These are phyloP conservation scores for Furcula furcula DNA, from an alignment of 2,888 invertebrate species.

Conservation along the genomic window DNA sequence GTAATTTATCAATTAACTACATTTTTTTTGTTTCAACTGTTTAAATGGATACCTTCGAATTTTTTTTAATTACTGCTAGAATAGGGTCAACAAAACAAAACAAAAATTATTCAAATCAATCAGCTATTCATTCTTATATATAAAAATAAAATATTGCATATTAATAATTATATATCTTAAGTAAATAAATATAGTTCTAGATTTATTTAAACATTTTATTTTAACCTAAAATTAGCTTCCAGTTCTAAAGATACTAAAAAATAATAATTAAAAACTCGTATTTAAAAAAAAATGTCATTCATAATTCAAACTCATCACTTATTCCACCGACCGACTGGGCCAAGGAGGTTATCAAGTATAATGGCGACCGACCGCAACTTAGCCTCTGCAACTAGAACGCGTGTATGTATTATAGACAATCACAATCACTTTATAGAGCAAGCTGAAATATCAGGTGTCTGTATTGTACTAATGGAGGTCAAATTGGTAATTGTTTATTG, in stretches of 20 bases:
- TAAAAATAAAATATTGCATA: no score
- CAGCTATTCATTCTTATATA: no score
- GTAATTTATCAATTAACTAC: no score
- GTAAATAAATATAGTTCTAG: no score
- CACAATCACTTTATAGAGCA: slow-evolving; percentile 1
- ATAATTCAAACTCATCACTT: not conserved
- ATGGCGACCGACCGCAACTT: not conserved
- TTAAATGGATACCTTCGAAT: no score
- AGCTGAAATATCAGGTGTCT: not conserved
- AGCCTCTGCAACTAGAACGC: not conserved
- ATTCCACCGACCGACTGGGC: not conserved
- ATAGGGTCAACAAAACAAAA: no score
- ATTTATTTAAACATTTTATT: no score
- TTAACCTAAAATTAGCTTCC: no score
- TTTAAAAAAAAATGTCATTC: not conserved
- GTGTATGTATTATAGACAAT: not conserved
- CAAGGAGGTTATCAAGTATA: slow-evolving; percentile 2
- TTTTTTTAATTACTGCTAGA: no score
- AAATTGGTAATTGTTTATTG: not conserved
- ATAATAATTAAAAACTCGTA: not conserved
- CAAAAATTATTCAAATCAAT: no score
- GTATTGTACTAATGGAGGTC: not conserved
- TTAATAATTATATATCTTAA: no score
- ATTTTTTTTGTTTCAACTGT: no score
- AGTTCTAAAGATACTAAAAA: not conserved